Base-by-base conservation (phyloP, 2,888 invertebrate genomes). In the Amphimallon solstitiale region DNA sequence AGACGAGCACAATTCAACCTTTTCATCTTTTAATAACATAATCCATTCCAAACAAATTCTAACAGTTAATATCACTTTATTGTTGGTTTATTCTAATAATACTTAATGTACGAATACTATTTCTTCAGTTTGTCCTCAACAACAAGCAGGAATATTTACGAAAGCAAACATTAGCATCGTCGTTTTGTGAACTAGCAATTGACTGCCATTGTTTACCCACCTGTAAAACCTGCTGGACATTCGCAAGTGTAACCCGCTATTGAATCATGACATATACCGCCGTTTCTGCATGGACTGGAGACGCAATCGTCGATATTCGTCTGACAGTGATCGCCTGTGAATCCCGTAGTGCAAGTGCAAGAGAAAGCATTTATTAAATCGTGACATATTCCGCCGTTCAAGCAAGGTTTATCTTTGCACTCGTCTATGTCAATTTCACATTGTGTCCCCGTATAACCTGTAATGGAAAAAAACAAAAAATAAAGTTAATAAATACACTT, bases 401-500 rank as follows among this genome's bases (percentile, higher is more conserved):
- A 81, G 75, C 97, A 97, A 0, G 96, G 95, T 78, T 89, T 91
- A 72, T 91, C 89, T 19, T 90, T 90, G 81, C 96, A 96, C 78
- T 96, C 95, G 81, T 96, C 93, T 63, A 95, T 92, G 80, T 96
- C 94, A 73, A 92, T 91, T 80, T 95, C 94, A 81, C 95, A 95
- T 76, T 95, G 94, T 0, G 92, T 93, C 1, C 95, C 95, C 2
- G 93, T 93, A 77, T 93, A 95, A 72, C 93, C 93, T 92, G 83
- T 0, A 78, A 77, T 64, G 66, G 63, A 68, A 51, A 54, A 29
- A 48, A 51, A 63, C 2, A 15, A 40, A 63, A 37, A 14, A 19
- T 48, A 29, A n/a, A 10, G 21, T 23, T 21, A 23, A 37, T 15
- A 37, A 12, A 56, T 35, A 37, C 17, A 35, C 1, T 15, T 12